Base-by-base conservation (phyloP, 2,888 invertebrate species). In the Chouioia cunea region DNA sequence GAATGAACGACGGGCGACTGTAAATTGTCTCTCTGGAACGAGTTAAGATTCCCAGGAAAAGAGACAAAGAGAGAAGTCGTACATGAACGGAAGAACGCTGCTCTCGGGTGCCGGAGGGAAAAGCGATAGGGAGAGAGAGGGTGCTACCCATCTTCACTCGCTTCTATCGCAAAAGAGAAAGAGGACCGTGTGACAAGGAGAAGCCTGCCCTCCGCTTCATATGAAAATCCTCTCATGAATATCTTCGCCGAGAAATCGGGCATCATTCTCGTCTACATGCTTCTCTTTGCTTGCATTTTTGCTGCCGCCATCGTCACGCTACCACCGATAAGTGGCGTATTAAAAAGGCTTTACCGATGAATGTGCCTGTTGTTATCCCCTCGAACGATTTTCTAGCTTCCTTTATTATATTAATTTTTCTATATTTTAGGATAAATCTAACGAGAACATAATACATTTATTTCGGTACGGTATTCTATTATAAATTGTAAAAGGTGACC, bases 191-290 rank as follows among this genome's bases (percentile, higher is more conserved):
- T 23, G 71, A 67, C 70, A 67, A 74, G 54, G 71, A 71, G 74
- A 70, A 76, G 77, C 77, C 71, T 72, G 76, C 74, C 12, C 76
- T 78, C 79, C 79, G 80, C 82, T 82, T 82, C 82, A 80, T 80
- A 82, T 81, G 81, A 79, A 82, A 83, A 82, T 83, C 79, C 77
- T 77, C 81, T 82, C 82, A 82, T 82, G 82, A 83, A 83, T 82
- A 82, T 81, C 81, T 76, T 81, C 81, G 36, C 10, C 10, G 36
- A 79, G 80, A 78, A 80, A 56, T 67, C 52, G 53, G 47, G 22
- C 44, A 14, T 56, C 14, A 27, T 54, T 16, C 46, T 47, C 36
- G 43, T 23, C 27, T 50, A 48, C 20, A 50, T 46, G 14, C 15
- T 60, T 22, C 53, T 50, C 43, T 18, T 46, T 22, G 23, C 65